Percentiles rank a stretch among this genome's conserved stretches.
Evolutionary conservation across 2,888 invertebrate species (phyloP).

Genomic region (Molanna angustata): DNA sequence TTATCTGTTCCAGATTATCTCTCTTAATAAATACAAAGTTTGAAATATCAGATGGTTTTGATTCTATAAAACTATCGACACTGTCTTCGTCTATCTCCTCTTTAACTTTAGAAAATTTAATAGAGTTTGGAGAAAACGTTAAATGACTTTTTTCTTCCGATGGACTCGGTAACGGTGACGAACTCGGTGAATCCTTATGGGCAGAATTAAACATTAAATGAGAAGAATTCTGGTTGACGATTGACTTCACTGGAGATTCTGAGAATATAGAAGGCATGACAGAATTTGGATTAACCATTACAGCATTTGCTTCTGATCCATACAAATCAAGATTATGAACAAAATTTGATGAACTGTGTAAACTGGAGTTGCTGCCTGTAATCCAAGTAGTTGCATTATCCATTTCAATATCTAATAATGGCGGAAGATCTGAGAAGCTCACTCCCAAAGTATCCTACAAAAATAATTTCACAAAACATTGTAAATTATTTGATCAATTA

Average conservation of each 20-base stretch:
- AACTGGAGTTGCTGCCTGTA: constrained; percentile 44
- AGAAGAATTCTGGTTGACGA: constrained; percentile 50
- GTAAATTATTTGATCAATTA: too few species aligned
- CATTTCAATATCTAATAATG: constrained; percentile 65
- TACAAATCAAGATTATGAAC: constrained; percentile 68
- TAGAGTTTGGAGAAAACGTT: constrained; percentile 68
- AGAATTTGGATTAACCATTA: constrained; percentile 88
- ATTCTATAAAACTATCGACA: constrained; percentile 33
- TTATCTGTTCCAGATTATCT: constrained; percentile 51
- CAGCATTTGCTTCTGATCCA: constrained; percentile 69
- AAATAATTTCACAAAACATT: too few species aligned
- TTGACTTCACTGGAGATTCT: constrained; percentile 48
- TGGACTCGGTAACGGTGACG: constrained; percentile 58
- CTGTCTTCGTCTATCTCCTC: constrained; percentile 37
- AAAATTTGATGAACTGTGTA: constrained; percentile 60
- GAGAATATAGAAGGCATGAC: constrained; percentile 78
- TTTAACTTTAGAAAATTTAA: constrained; percentile 60
- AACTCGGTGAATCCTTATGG: constrained; percentile 38
- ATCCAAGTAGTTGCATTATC: constrained; percentile 49
- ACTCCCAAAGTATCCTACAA: constrained; percentile 59
- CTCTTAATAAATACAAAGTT: constrained; percentile 36
- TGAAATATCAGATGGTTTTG: constrained; percentile 44
- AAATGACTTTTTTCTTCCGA: constrained; percentile 67
- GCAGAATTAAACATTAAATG: constrained; percentile 50
- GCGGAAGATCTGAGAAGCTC: constrained; percentile 62